Evolutionary conservation across 1,140 invertebrate species (phyloP).

Genomic region (Schlechtendalia chinensis): DNA sequence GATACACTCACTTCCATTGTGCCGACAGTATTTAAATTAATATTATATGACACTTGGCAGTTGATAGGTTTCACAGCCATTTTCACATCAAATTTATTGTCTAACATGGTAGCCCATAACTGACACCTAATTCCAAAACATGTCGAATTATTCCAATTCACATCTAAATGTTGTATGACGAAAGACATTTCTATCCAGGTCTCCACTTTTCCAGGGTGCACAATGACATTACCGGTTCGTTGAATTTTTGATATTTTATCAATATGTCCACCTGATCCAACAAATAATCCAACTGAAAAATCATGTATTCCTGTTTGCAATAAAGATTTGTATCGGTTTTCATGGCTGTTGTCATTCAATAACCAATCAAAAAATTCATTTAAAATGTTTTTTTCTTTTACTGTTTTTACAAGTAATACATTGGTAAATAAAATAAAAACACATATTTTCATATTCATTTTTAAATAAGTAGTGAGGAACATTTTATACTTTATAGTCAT

Average conservation of each 20-base stretch:
- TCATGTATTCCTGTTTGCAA: slow-evolving; percentile 26
- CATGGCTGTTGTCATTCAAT: slow-evolving; percentile 9
- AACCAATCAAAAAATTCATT: slow-evolving; percentile 15
- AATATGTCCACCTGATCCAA: slow-evolving; percentile 33
- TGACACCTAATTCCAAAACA: slow-evolving; percentile 43
- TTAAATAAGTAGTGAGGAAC: background rate
- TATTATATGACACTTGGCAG: slow-evolving; percentile 35
- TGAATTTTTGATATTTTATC: slow-evolving; percentile 38
- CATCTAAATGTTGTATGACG: background rate
- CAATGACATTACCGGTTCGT: slow-evolving; percentile 22
- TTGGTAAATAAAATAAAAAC: slow-evolving; percentile 12
- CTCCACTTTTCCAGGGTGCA: slow-evolving; percentile 26
- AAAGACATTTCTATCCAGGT: slow-evolving; percentile 31
- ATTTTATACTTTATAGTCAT: slow-evolving; percentile 2
- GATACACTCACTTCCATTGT: slow-evolving; percentile 25
- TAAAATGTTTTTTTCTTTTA: slow-evolving; percentile 13
- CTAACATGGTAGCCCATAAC: slow-evolving; percentile 17
- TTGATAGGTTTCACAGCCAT: slow-evolving; percentile 37
- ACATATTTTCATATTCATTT: slow-evolving; percentile 29
- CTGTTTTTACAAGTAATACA: background rate
- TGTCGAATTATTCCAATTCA: slow-evolving; percentile 33
- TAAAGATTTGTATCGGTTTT: slow-evolving; percentile 21
- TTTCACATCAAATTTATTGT: slow-evolving; percentile 39
- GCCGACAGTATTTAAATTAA: slow-evolving; percentile 32
- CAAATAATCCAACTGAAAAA: slow-evolving; percentile 39